phyloP scores from a whole-genome alignment of 1,140 invertebrate genomes.

The Drosophila tristis region DNA sequence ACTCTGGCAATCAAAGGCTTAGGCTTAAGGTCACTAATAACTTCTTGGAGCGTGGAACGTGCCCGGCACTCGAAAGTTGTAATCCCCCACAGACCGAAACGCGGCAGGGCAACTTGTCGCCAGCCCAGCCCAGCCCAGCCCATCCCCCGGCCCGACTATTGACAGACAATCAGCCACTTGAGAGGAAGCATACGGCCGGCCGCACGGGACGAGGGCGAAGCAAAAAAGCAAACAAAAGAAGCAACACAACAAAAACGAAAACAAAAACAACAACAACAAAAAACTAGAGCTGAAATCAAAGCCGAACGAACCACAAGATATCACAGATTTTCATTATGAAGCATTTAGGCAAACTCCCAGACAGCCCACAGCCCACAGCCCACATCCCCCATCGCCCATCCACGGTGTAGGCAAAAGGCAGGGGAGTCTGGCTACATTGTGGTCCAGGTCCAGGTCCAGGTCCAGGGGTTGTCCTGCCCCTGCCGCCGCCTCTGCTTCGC shows the following conservation, averaged over 20 bases:
- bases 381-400: not conserved
- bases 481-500: not conserved
- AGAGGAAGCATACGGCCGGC: slow-evolving; percentile 33
- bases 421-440: slow-evolving; percentile 3
- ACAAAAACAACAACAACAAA: slow-evolving; percentile 12
- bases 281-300: slow-evolving; percentile 60
- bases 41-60: slow-evolving; percentile 50
- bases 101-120: slow-evolving; percentile 27
- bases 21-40: slow-evolving; percentile 60
- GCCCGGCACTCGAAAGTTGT: slow-evolving; percentile 65
- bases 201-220: not conserved
- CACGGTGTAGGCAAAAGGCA: too few relatives aligned
- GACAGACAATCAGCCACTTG: slow-evolving; percentile 80
- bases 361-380: slow-evolving; percentile 2
- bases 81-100: slow-evolving; percentile 33
- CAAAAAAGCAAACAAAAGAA: not conserved
- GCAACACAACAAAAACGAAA: not conserved
- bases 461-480: slow-evolving; percentile 26
- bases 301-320: slow-evolving; percentile 63
- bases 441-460: slow-evolving; percentile 2
- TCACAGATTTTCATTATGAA: slow-evolving; percentile 82
- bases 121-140: not conserved
- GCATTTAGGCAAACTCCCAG: slow-evolving; percentile 62
- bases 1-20: slow-evolving; percentile 72
- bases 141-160: slow-evolving; percentile 31